Evolutionary conservation across 2,888 invertebrate genomes (phyloP), one percentile per base, ranked within the genome.

Genomic region (Tachina grossa): DNA sequence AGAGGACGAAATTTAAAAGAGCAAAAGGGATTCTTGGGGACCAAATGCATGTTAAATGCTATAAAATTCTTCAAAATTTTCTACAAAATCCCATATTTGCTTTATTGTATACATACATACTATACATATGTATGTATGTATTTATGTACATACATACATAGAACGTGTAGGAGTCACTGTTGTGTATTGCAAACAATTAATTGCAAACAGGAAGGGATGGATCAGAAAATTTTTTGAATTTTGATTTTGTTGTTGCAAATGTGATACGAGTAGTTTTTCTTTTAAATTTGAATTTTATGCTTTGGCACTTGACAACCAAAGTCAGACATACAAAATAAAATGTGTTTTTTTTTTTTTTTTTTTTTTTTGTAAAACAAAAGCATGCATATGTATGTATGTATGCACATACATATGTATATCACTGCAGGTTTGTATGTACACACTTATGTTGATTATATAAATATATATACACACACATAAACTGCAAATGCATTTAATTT

Each of bases 241-340:
- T 55, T 65, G 41, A 72, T 72, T 66, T 83, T 72, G 41, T 57
- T 72, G 39, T 79, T 66, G 72, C 57, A 69, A 55, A 39, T 51
- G 39, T 63, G 39, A 41, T 61, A 14, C 14, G n/a, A 71, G 31
- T 66, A 59, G 49, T 77, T 59, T 66, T 59, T 63, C 45, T n/a
- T 77, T 78, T 72, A 45, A 71, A 65, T 85, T 82, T 82, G 82
- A 82, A 79, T 85, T 85, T 85, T 83, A 83, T 85, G 79, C 79
- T 83, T 85, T 79, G 72, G 83, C 85, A 80, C 85, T 85, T 85
- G 85, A 83, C 85, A 85, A 85, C 85, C 76, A 77, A 79, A 66
- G 75, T 49, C 76, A 84, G 85, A 75, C 75, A 71, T 83, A 83
- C 72, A 79, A 83, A 82, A 82, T 82, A 75, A 82, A 83, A 79